A percentile compares a stretch with the other conserved stretches of the same genome.
Evolutionary conservation across 37 sponge, comb jelly and placozoan species (phyloP).

Genomic region (Tethya wilhelma): DNA sequence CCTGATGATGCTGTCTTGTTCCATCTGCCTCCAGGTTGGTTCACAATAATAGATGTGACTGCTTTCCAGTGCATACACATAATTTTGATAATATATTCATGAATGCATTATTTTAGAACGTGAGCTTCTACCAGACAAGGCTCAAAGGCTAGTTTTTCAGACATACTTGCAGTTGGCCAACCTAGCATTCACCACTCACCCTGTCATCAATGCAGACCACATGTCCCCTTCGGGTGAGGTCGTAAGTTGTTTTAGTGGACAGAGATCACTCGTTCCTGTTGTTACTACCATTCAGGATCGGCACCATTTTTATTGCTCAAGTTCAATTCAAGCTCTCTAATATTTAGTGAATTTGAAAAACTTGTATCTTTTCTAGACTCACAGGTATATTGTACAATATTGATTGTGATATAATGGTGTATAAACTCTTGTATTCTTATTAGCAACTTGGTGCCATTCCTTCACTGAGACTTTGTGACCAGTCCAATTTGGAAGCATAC

Average conservation of each 20-base stretch:
- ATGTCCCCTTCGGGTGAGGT: slow-evolving; percentile 73
- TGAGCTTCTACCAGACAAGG: slow-evolving; percentile 44
- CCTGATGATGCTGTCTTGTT: slow-evolving; percentile 28
- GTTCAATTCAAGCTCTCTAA: background rate
- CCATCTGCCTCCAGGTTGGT: slow-evolving; percentile 35
- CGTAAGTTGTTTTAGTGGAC: no score
- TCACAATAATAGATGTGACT: background rate
- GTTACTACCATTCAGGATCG: background rate
- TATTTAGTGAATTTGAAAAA: slow-evolving; percentile 10
- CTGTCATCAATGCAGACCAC: slow-evolving; percentile 49
- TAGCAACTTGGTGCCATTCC: background rate
- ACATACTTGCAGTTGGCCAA: slow-evolving; percentile 24
- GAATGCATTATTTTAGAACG: no score
- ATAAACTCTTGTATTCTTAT: background rate
- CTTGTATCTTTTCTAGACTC: background rate
- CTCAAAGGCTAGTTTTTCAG: slow-evolving; percentile 29
- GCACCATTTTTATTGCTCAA: background rate
- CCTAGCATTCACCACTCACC: background rate
- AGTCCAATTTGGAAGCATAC: background rate
- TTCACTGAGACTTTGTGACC: background rate
- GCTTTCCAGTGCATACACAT: background rate
- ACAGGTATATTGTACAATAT: background rate
- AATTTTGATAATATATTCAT: slow-evolving; percentile 1
- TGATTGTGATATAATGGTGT: background rate
- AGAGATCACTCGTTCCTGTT: no score